Conservation (phyloP, 2,113 vertebrate genomes). For the Gymnorhina tibicen region DNA sequence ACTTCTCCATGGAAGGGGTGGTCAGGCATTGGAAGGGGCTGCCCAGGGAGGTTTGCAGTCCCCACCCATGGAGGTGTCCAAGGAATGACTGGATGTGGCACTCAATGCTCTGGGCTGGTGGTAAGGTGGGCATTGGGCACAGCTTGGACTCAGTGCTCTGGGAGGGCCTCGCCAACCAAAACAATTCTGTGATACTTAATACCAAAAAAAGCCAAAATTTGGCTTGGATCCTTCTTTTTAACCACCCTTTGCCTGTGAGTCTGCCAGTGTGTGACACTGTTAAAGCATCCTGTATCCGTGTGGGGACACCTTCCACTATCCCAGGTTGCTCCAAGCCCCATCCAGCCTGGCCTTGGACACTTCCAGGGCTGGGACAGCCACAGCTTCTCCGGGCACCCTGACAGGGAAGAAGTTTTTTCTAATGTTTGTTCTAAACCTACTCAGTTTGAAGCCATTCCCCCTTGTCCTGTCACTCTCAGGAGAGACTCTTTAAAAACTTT, state of each 20-base stretch:
- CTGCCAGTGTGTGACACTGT: background rate
- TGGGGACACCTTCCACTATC: background rate
- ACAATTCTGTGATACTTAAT: background rate
- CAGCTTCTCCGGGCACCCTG: background rate
- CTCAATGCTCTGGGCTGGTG: background rate
- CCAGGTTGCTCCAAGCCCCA: background rate
- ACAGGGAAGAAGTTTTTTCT: background rate
- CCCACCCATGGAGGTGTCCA: background rate
- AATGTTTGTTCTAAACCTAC: background rate
- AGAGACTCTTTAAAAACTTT: background rate
- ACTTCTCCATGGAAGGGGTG: background rate
- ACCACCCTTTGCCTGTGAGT: background rate
- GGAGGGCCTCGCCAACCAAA: background rate
- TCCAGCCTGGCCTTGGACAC: background rate
- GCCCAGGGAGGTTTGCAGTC: background rate
- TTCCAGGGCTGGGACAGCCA: background rate
- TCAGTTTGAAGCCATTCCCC: background rate
- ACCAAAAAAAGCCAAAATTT: background rate
- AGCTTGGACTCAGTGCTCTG: fast-evolving
- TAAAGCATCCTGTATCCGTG: background rate
- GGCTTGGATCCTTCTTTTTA: background rate
- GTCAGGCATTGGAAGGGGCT: background rate
- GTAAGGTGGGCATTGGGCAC: background rate
- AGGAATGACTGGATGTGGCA: background rate
- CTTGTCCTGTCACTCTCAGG: background rate